Evolutionary conservation across 1,140 invertebrate genomes (phyloP), one percentile per base, ranked within the genome.

Genomic region (Schlechtendalia chinensis): DNA sequence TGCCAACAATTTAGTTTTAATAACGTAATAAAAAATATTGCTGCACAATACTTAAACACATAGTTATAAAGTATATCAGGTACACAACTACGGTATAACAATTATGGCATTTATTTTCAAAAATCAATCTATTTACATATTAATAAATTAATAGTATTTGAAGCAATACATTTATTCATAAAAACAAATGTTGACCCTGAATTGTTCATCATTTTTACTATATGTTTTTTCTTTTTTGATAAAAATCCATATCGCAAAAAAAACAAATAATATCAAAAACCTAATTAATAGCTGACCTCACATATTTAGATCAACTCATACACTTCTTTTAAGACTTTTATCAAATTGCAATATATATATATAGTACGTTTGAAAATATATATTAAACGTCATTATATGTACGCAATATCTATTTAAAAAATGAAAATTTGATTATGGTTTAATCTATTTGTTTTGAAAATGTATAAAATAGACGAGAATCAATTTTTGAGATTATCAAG

Each of bases 231-330:
- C 4, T 69, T 24, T 8, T 50, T 27, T 47, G 39, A 69, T 69
- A 27, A 50, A 39, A 50, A 50, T 50, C 24, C 65, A 47, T 69
- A 69, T 69, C 39, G 22, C 16, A 69, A 69, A 69, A 10, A 11
- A 67, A 47, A 45, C 24, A 63, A 32, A 12, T 45, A 67, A 67
- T n/a, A 50, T 69, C 14, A 50, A 17, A 50, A 69, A 69, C 14
- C 45, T 50, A 69, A 69, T 69, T 47, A 69, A 8, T 69, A 50
- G 47, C 22, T 69, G 67, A 69, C 67, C 67, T 50, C 2, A n/a
- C n/a, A 19, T 69, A 27, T 69, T 45, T 69, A 69, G 39, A 8
- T 0, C 16, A 69, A 27, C 11, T 10, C 22, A 22, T 27, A 58
- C 22, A 24, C 19, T n/a, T 50, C 12, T 24, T 50, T 17, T 69